Evolutionary conservation across 2,113 vertebrate species (phyloP).

Genomic region (Lutjanus erythropterus): DNA sequence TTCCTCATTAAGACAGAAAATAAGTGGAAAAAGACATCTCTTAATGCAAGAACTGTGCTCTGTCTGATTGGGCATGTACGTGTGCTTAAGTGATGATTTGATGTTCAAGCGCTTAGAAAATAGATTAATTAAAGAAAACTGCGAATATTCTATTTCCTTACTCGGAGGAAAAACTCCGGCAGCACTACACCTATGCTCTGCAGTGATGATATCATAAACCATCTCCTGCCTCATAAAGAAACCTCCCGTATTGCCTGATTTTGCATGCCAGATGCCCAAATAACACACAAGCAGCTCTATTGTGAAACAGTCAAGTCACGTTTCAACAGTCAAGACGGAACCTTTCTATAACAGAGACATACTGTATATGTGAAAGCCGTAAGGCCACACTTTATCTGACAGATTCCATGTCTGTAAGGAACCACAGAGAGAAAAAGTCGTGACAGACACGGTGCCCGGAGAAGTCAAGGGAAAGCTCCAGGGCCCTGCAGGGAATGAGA

Average conservation of each 20-base stretch:
- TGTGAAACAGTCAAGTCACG: not conserved
- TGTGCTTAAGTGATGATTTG: no score
- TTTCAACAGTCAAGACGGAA: not conserved
- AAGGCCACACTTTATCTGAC: conserved; percentile 5
- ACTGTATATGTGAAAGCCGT: not conserved
- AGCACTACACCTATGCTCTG: no score
- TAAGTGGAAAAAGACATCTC: no score
- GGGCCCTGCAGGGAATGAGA: conserved; percentile 47
- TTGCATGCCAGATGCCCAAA: conserved; percentile 15
- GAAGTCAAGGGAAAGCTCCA: conserved; percentile 34
- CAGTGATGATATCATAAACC: no score
- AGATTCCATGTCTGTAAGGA: conserved; percentile 20
- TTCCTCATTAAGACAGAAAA: no score
- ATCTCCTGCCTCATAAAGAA: conserved; percentile 21
- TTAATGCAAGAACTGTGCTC: no score
- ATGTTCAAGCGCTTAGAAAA: no score
- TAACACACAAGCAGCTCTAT: not conserved
- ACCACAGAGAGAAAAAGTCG: conserved; percentile 14
- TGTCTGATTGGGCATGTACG: no score
- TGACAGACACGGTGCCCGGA: conserved; percentile 7
- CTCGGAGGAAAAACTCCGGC: no score
- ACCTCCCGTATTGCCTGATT: conserved; percentile 1
- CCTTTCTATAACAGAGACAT: conserved; percentile 11
- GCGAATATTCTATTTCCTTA: no score
- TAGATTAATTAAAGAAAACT: no score